These are phyloP conservation scores for Caenorhabditis becei DNA, from an alignment of 2,888 invertebrate species.

Conservation along the genomic window DNA sequence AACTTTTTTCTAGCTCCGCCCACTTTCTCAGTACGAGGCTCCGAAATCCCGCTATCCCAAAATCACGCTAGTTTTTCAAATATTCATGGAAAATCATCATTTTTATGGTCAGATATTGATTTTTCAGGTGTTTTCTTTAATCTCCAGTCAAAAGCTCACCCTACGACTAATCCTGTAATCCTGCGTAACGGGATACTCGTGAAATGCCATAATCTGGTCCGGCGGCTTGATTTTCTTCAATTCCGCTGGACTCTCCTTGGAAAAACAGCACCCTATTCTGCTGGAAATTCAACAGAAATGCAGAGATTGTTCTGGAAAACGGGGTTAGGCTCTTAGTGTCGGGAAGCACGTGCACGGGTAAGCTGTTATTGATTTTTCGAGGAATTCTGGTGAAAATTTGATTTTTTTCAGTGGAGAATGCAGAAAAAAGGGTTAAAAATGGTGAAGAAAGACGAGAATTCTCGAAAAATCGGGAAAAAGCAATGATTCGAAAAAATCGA, in stretches of 20 bases:
- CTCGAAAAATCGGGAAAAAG: slow-evolving; percentile 7
- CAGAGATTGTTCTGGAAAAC: background rate
- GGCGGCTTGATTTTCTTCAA: slow-evolving; percentile 19
- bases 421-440: background rate
- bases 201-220: slow-evolving; percentile 66
- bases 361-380: background rate
- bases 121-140: too few species aligned
- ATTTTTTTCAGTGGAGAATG: background rate
- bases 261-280: slow-evolving; percentile 62
- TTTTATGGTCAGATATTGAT: too few species aligned
- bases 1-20: too few species aligned
- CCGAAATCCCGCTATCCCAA: too few species aligned
- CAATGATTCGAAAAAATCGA: background rate
- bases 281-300: slow-evolving; percentile 30
- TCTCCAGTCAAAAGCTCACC: slow-evolving; percentile 38
- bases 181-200: slow-evolving; percentile 71
- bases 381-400: background rate
- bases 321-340: slow-evolving; percentile 5
- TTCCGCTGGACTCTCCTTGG: slow-evolving; percentile 27
- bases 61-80: too few species aligned
- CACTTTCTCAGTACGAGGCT: too few species aligned
- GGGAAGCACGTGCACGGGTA: slow-evolving; percentile 6
- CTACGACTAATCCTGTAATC: slow-evolving; percentile 72
- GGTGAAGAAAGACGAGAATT: background rate
- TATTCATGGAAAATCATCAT: too few species aligned